Evolutionary conservation across 2,797 vertebrate genomes (phyloP).

Genomic region (Lagodon rhomboides): DNA sequence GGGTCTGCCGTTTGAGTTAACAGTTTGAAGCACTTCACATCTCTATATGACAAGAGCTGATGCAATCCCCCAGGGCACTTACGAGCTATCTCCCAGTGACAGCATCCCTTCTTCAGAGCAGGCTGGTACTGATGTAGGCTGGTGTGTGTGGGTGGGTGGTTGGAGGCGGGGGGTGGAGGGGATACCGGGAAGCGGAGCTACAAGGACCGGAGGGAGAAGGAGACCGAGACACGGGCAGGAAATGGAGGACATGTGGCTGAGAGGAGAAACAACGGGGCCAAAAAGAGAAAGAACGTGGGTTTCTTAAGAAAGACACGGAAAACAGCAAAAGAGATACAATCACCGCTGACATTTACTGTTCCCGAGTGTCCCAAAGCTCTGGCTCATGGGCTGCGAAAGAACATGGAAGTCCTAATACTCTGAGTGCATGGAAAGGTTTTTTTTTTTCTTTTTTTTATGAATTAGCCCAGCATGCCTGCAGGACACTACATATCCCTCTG

Average conservation of each 20-base stretch:
- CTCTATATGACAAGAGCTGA: slow-evolving; percentile 81
- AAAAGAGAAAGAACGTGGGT: slow-evolving; percentile 40
- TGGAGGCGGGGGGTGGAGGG: neutral
- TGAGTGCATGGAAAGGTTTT: slow-evolving; percentile 56
- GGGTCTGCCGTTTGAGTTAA: slow-evolving; percentile 79
- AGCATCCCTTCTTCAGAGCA: slow-evolving; percentile 69
- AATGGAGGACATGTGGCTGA: slow-evolving; percentile 53
- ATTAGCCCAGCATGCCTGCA: slow-evolving; percentile 69
- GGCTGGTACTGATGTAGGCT: slow-evolving; percentile 62
- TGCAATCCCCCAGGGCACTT: slow-evolving; percentile 78
- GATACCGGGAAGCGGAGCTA: slow-evolving; percentile 33
- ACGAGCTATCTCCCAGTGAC: slow-evolving; percentile 80
- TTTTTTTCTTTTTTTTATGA: slow-evolving; percentile 45
- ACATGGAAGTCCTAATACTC: slow-evolving; percentile 55
- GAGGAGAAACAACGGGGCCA: slow-evolving; percentile 40
- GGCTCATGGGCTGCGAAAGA: slow-evolving; percentile 54
- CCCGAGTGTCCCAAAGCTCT: slow-evolving; percentile 67
- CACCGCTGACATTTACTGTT: slow-evolving; percentile 82
- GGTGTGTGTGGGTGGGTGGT: neutral
- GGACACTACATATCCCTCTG: slow-evolving; percentile 68
- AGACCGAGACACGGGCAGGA: slow-evolving; percentile 31
- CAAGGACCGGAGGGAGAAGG: slow-evolving; percentile 40
- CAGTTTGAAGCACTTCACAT: slow-evolving; percentile 81
- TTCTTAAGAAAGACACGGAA: slow-evolving; percentile 44
- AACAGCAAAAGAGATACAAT: slow-evolving; percentile 75